Conservation (phyloP, 2,888 invertebrate genomes). For the Platypus cylindrus region DNA sequence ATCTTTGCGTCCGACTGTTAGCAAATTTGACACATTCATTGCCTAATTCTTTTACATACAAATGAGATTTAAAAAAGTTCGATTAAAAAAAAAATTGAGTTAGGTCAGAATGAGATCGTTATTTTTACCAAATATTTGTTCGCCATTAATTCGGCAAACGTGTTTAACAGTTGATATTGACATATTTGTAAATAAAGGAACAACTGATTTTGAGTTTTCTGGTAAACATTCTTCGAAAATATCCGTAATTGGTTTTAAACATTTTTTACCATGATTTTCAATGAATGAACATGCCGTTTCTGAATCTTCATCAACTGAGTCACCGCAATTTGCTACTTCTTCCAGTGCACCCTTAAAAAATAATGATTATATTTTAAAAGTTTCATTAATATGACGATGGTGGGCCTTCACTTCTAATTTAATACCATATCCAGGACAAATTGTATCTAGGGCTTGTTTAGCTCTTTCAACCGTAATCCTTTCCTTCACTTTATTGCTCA, state of each 20-base stretch:
- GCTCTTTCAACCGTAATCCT: slow-evolving; percentile 10
- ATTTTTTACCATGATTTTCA: slow-evolving; percentile 17
- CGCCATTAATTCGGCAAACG: slow-evolving; percentile 22
- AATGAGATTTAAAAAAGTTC: slow-evolving; percentile 1
- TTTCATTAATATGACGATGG: not conserved
- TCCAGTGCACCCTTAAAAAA: slow-evolving; percentile 10
- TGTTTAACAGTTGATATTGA: slow-evolving; percentile 12
- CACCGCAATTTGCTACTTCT: slow-evolving; percentile 15
- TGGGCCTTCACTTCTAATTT: slow-evolving; percentile 15
- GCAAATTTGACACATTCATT: slow-evolving; percentile 18
- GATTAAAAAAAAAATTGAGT: not conserved
- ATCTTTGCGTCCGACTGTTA: slow-evolving; percentile 10
- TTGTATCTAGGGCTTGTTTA: slow-evolving; percentile 8
- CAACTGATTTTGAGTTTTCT: slow-evolving; percentile 17
- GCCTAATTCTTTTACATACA: slow-evolving; percentile 18
- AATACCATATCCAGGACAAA: slow-evolving; percentile 17
- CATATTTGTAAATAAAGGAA: slow-evolving; percentile 15
- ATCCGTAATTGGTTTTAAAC: slow-evolving; percentile 16
- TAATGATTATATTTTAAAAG: not conserved
- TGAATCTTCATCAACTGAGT: slow-evolving; percentile 15
- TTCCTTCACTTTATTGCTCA: slow-evolving; percentile 6
- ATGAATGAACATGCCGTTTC: slow-evolving; percentile 20
- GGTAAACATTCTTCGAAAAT: slow-evolving; percentile 21
- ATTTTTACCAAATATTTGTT: slow-evolving; percentile 24
- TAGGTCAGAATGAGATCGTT: slow-evolving; percentile 1